phyloP scores from a whole-genome alignment of 2,888 invertebrate species.

The Apotomis capreana region DNA sequence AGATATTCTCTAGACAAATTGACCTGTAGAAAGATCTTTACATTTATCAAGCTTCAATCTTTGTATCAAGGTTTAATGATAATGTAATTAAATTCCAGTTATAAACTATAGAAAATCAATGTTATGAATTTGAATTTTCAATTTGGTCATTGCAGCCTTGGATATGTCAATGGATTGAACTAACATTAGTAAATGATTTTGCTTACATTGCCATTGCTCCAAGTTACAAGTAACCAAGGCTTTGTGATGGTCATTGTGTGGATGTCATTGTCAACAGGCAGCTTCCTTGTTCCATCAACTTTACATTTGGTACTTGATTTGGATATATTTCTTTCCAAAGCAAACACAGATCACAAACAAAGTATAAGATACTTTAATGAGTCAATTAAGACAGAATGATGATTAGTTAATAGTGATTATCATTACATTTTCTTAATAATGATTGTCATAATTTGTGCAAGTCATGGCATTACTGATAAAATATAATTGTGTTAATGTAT shows the following conservation, averaged over 20 bases:
- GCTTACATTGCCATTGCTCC: background rate
- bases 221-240: background rate
- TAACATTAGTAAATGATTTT: slow-evolving; percentile 1
- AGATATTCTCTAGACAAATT: too few species aligned
- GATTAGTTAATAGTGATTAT: background rate
- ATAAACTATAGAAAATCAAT: background rate
- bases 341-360: background rate
- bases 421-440: background rate
- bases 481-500: slow-evolving; percentile 6
- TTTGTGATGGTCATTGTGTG: background rate
- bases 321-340: background rate
- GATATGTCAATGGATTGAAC: slow-evolving; percentile 2
- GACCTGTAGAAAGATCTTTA: too few species aligned
- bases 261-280: slow-evolving; percentile 4
- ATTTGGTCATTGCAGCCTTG: too few species aligned
- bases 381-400: too few species aligned
- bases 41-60: too few species aligned
- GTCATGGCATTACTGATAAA: slow-evolving; percentile 15
- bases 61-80: too few species aligned
- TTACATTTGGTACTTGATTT: background rate
- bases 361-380: too few species aligned
- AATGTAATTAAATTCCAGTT: too few species aligned
- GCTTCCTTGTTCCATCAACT: slow-evolving; percentile 8
- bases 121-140: too few species aligned
- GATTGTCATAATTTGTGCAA: slow-evolving; percentile 10